Evolutionary conservation across 2,888 invertebrate species (phyloP), one percentile per base, ranked within the genome.

Genomic region (Euclidia mi): DNA sequence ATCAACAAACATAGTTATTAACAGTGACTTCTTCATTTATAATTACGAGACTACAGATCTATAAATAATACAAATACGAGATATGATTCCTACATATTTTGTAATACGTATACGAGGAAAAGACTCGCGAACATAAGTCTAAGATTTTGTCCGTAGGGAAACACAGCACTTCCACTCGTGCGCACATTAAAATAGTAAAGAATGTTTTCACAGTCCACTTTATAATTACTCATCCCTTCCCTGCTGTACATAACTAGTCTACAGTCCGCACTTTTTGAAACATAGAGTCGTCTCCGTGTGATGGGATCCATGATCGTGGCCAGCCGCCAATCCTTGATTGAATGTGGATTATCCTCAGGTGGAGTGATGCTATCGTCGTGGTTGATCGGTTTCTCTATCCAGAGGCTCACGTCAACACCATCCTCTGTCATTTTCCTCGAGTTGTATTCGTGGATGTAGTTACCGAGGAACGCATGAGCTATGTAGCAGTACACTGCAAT

Each of bases 221-320:
- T 81, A 62, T 92, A 94, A 71, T 91, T 94, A 0, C 88, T 82
- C 71, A 82, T 87, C 3, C 79, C 91, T 47, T 93, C 93, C 41
- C 93, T 86, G 15, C 79, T 93, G 63, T 89, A 91, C 91, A 94
- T 91, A 7, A 94, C 79, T 0, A 94, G 70, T 51, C 82, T 85
- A 43, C 94, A 94, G 41, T 84, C 84, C 0, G 94, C 94, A 9
- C 85, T 81, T 46, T 82, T 82, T 3, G 85, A 84, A 1, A 94
- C 89, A 46, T 94, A 94, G n/a, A 93, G 41, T 14, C 93, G 79
- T 75, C 84, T 85, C 34, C 65, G 82, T 0, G 86, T 92, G 0
- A 75, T 85, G 0, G 92, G 90, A 56, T 94, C 94, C 77, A 87
- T 44, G 0, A 93, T 65, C 0, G 93, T 93, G 0, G 89, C 85